Conservation (phyloP, 2,113 vertebrate genomes). For the Myiagra hebetior region DNA sequence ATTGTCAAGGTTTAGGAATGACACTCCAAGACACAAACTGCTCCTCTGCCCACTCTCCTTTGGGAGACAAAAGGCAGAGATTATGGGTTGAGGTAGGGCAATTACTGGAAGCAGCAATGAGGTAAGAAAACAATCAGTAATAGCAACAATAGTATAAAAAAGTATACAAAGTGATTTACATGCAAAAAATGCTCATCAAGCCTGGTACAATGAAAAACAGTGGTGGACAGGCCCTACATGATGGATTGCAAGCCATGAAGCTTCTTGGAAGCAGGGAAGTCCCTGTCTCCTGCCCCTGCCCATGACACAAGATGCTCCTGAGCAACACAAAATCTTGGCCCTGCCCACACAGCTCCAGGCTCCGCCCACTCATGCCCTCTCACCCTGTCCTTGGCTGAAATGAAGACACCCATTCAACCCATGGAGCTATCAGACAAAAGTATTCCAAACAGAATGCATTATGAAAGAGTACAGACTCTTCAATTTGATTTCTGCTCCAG, state of each 20-base stretch:
- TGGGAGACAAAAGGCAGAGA: not conserved
- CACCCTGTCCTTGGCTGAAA: not conserved
- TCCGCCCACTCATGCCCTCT: not conserved
- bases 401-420: not conserved
- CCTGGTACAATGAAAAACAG: fast-evolving
- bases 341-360: not conserved
- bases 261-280: not conserved
- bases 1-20: not conserved
- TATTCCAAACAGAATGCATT: not conserved
- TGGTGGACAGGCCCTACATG: not conserved
- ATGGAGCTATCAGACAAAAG: not conserved
- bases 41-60: not conserved
- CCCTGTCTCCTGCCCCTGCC: not conserved
- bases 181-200: not conserved
- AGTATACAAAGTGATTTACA: not conserved
- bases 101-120: not conserved
- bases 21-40: not conserved
- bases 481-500: not conserved
- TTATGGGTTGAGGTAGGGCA: not conserved
- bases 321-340: too few species aligned
- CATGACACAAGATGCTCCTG: not conserved
- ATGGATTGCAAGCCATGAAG: not conserved
- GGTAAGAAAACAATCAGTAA: not conserved
- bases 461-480: not conserved
- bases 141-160: not conserved